These are phyloP conservation scores for Mus spicilegus DNA, from an alignment of 2,113 vertebrate species.

Conservation along the genomic window DNA sequence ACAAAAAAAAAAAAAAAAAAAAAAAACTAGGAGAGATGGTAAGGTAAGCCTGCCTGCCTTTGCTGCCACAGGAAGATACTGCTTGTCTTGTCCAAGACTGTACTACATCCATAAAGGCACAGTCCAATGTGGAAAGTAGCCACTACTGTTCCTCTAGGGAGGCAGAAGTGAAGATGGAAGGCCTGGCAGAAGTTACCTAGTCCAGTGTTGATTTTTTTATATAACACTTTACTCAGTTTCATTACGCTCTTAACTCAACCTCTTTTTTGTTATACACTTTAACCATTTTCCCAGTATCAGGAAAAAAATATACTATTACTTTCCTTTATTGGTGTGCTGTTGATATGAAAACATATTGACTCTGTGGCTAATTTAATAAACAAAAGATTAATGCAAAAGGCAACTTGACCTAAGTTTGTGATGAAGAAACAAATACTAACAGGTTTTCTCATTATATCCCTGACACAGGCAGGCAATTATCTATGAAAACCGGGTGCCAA, in stretches of 20 bases:
- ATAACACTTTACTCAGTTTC: not conserved
- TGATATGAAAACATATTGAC: constrained; percentile 7
- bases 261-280: not conserved
- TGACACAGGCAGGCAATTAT: constrained; percentile 55
- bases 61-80: not conserved
- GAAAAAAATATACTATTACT: not conserved
- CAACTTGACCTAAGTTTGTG: constrained; percentile 34
- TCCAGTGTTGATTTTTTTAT: not conserved
- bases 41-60: not conserved
- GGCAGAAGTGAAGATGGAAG: not conserved
- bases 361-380: constrained; percentile 54
- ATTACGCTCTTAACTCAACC: too few species aligned
- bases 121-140: not conserved
- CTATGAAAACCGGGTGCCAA: constrained; percentile 43
- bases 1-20: not conserved
- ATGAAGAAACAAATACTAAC: constrained; percentile 55
- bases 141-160: not conserved
- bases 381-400: constrained; percentile 41
- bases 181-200: not conserved
- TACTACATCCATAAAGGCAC: not conserved
- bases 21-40: not conserved
- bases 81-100: not conserved
- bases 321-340: not conserved
- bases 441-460: constrained; percentile 65
- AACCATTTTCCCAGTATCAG: not conserved